A percentile compares a stretch with the other conserved stretches of the same genome.
phyloP scores from a whole-genome alignment of 92 coral and sea anemone species.

The Porites evermanni region DNA sequence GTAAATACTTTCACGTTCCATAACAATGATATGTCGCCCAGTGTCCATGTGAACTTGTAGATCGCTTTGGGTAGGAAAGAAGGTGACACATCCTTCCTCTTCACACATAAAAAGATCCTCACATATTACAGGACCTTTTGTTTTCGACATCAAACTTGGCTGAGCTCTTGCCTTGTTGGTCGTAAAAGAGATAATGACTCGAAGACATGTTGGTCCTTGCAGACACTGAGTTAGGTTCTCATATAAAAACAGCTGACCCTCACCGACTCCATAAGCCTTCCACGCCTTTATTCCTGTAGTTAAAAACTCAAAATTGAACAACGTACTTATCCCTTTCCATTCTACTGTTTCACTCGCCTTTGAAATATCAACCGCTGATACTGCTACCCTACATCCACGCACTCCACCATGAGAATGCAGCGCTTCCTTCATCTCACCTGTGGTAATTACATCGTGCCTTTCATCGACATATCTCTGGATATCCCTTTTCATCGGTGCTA shows the following conservation, averaged over 20 bases:
- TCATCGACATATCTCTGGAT: constrained; percentile 66
- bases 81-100: constrained; percentile 3
- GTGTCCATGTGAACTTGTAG: constrained; percentile 15
- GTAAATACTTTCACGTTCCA: neutral
- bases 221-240: constrained; percentile 2
- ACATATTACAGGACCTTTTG: neutral
- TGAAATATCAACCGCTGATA: constrained; percentile 41
- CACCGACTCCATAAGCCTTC: constrained; percentile 32
- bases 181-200: constrained; percentile 17
- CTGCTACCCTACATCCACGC: constrained; percentile 56
- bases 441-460: constrained; percentile 53
- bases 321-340: constrained; percentile 20
- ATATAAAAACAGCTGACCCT: constrained; percentile 26
- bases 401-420: constrained; percentile 58
- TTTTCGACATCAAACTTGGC: constrained; percentile 21
- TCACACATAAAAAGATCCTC: constrained; percentile 15
- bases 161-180: neutral
- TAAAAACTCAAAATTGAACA: constrained; percentile 39
- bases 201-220: constrained; percentile 40
- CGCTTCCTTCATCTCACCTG: constrained; percentile 64
- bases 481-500: constrained; percentile 72
- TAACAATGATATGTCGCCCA: neutral
- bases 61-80: constrained; percentile 4
- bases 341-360: constrained; percentile 14
- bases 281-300: constrained; percentile 31